phyloP scores from a whole-genome alignment of 1,140 invertebrate species.

The Trichonephila inaurata region DNA sequence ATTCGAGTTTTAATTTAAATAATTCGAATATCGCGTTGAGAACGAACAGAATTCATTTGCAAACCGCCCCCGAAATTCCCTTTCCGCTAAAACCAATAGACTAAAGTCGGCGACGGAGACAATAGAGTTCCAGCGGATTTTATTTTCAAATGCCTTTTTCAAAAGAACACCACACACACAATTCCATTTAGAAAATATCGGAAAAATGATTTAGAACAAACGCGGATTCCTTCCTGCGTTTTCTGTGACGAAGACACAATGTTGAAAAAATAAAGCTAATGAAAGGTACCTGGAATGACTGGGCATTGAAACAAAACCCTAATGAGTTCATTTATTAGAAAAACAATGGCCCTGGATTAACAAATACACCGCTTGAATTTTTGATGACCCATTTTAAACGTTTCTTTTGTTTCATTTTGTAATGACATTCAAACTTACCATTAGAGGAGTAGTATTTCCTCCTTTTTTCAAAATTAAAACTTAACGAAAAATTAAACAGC shows the following conservation, averaged over 20 bases:
- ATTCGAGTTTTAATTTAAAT: too few species aligned
- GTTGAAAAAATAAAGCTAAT: constrained; percentile 56
- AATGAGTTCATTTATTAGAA: constrained; percentile 72
- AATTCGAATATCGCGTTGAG: too few species aligned
- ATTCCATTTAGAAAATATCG: constrained; percentile 68
- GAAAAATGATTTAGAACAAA: constrained; percentile 75
- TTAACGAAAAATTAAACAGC: constrained; percentile 72
- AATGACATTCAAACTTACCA: constrained; percentile 57
- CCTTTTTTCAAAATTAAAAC: constrained; percentile 32
- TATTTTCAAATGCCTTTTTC: constrained; percentile 69
- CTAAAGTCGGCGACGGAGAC: constrained; percentile 35
- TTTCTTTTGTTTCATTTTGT: constrained; percentile 67
- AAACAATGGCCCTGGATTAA: constrained; percentile 63
- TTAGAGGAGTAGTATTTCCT: constrained; percentile 67
- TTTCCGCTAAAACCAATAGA: constrained; percentile 26
- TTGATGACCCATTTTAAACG: constrained; percentile 74
- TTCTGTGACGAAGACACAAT: constrained; percentile 47
- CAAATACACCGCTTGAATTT: constrained; percentile 56
- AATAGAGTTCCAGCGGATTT: constrained; percentile 59
- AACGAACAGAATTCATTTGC: background rate
- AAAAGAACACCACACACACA: constrained; percentile 31
- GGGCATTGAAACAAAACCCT: constrained; percentile 61
- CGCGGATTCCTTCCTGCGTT: constrained; percentile 50
- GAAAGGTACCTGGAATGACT: constrained; percentile 36
- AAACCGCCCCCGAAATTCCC: background rate